These are phyloP conservation scores for Vimba vimba DNA, from an alignment of 2,113 vertebrate genomes.

Conservation along the genomic window DNA sequence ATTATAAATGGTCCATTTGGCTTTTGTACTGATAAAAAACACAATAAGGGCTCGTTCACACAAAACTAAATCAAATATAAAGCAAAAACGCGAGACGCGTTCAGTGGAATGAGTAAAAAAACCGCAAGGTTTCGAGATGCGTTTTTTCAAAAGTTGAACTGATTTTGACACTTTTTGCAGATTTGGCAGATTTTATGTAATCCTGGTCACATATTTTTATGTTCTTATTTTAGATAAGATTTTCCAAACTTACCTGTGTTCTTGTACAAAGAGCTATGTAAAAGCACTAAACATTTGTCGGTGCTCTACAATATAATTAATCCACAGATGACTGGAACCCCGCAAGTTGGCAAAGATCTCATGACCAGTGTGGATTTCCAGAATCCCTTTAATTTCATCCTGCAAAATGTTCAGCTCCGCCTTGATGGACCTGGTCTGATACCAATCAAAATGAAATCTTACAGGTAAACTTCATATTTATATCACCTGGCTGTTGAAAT, in stretches of 20 bases:
- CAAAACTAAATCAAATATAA: too few species aligned
- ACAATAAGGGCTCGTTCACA: too few species aligned
- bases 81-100: too few species aligned
- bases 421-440: conserved; percentile 81
- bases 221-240: background rate
- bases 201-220: background rate
- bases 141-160: too few species aligned
- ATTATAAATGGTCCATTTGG: too few species aligned
- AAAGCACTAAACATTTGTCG: background rate
- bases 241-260: background rate
- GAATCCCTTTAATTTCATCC: conserved; percentile 75
- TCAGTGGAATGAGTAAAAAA: too few species aligned
- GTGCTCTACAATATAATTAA: background rate
- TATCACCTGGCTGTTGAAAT: background rate
- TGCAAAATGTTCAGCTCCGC: conserved; percentile 70
- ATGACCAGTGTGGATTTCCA: conserved; percentile 79
- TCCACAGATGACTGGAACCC: conserved; percentile 41
- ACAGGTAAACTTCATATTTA: conserved; percentile 71
- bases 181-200: too few species aligned
- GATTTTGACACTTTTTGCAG: too few species aligned
- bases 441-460: conserved; percentile 65
- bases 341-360: conserved; percentile 59
- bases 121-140: too few species aligned
- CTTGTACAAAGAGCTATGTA: background rate
- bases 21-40: too few species aligned